Evolutionary conservation across 2,888 invertebrate species (phyloP).

Genomic region (Caradrina clavipalpis): DNA sequence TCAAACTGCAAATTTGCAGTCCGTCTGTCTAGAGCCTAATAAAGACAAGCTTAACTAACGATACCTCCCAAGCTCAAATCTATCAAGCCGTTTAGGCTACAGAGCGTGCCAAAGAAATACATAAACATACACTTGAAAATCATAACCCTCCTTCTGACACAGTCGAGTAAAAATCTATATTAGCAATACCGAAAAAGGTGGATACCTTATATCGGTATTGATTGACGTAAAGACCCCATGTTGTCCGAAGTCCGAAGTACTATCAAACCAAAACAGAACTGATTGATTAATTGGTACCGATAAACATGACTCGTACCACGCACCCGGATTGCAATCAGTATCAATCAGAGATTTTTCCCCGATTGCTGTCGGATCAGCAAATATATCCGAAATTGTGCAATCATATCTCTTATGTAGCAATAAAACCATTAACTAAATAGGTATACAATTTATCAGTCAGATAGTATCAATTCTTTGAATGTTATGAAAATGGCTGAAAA

Average conservation of each 20-base stretch:
- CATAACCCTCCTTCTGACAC: too few species aligned
- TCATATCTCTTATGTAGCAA: background rate
- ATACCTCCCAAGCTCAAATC: too few species aligned
- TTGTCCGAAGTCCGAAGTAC: slow-evolving; percentile 1
- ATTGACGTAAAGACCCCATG: background rate
- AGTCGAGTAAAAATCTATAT: too few species aligned
- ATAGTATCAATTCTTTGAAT: background rate
- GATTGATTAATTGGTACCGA: slow-evolving; percentile 10
- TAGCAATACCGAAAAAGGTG: background rate
- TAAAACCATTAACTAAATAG: background rate
- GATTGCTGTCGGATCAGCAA: slow-evolving; percentile 13
- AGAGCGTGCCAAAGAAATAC: too few species aligned
- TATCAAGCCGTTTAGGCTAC: too few species aligned
- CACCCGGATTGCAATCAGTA: slow-evolving; percentile 10
- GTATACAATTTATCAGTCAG: background rate
- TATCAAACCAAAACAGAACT: background rate
- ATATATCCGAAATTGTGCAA: slow-evolving; percentile 25
- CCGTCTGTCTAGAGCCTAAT: too few species aligned
- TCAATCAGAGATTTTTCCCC: slow-evolving; percentile 8
- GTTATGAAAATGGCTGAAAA: background rate
- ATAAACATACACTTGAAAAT: too few species aligned
- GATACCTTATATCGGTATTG: background rate
- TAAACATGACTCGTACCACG: slow-evolving; percentile 17
- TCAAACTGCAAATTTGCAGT: too few species aligned
- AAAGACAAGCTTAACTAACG: too few species aligned